These are phyloP conservation scores for Cylindroiulus punctatus DNA, from an alignment of 2,888 invertebrate genomes.

Conservation along the genomic window DNA sequence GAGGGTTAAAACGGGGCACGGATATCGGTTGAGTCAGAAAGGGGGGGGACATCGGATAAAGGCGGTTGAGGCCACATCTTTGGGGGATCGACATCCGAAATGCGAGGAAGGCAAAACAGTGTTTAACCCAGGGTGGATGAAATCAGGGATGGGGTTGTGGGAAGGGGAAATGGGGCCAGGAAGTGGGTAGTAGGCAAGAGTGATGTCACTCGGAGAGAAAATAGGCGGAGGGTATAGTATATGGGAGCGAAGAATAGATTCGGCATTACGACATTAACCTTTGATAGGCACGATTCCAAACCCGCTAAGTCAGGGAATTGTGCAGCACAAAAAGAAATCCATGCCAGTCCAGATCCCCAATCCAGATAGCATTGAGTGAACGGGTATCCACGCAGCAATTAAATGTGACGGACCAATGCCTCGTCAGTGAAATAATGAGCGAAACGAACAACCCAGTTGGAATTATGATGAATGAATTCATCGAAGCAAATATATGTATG, in stretches of 20 bases:
- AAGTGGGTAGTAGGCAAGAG: slow-evolving; percentile 26
- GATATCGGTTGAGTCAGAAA: slow-evolving; percentile 7
- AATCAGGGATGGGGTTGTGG: slow-evolving; percentile 9
- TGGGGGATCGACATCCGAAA: slow-evolving; percentile 28
- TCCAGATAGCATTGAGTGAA: background rate
- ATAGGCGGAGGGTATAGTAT: background rate
- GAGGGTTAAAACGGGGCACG: background rate
- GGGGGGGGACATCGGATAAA: background rate
- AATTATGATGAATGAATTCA: slow-evolving; percentile 29
- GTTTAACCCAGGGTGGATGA: slow-evolving; percentile 36
- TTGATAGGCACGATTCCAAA: background rate
- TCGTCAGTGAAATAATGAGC: slow-evolving; percentile 30
- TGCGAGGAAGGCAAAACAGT: background rate
- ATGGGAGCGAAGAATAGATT: background rate
- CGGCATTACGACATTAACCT: slow-evolving; percentile 12
- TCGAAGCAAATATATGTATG: background rate
- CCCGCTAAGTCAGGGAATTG: slow-evolving; percentile 34
- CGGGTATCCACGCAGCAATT: slow-evolving; percentile 5
- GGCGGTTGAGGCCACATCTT: background rate
- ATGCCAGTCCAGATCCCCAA: background rate
- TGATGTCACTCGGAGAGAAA: background rate
- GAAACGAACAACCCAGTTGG: background rate
- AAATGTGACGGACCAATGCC: background rate
- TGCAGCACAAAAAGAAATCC: background rate
- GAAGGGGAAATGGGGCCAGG: background rate